A percentile compares a stretch with the other conserved stretches of the same genome.
Conservation (phyloP, 2,797 vertebrate genomes). For the Eurystomus glaucurus region DNA sequence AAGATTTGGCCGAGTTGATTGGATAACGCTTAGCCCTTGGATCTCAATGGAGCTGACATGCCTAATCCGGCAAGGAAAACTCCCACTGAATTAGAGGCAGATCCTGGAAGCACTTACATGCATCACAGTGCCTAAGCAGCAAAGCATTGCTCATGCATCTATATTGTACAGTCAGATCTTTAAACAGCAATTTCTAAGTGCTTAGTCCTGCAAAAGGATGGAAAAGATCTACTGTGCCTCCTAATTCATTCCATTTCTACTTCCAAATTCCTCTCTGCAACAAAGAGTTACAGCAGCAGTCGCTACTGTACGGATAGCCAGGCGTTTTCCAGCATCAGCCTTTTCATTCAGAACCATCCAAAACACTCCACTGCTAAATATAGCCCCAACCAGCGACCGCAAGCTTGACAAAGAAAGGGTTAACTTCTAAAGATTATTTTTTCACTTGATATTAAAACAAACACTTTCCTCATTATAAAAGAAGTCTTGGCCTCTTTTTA, state of each 20-base stretch:
- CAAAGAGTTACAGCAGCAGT: background rate
- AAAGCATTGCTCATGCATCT: background rate
- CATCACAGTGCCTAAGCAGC: background rate
- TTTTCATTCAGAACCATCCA: conserved; percentile 52
- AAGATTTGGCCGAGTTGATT: background rate
- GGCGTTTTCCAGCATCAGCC: conserved; percentile 7
- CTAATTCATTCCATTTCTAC: conserved; percentile 24
- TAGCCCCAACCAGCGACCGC: background rate
- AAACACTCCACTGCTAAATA: background rate
- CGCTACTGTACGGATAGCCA: background rate
- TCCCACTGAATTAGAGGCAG: background rate
- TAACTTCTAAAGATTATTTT: conserved; percentile 39
- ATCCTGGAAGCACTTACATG: background rate
- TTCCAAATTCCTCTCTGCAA: conserved; percentile 30
- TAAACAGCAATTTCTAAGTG: background rate
- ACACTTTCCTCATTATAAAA: conserved; percentile 47
- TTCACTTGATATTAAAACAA: conserved; percentile 67
- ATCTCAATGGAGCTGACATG: background rate
- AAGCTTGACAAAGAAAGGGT: conserved; percentile 3
- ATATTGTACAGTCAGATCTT: background rate
- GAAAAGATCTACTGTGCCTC: background rate
- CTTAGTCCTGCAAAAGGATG: background rate
- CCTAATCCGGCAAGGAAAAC: background rate
- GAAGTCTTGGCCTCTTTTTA: conserved; percentile 53
- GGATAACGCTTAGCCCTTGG: background rate